These are phyloP conservation scores for Istiophorus platypterus DNA, from an alignment of 2,113 vertebrate genomes.

Conservation along the genomic window DNA sequence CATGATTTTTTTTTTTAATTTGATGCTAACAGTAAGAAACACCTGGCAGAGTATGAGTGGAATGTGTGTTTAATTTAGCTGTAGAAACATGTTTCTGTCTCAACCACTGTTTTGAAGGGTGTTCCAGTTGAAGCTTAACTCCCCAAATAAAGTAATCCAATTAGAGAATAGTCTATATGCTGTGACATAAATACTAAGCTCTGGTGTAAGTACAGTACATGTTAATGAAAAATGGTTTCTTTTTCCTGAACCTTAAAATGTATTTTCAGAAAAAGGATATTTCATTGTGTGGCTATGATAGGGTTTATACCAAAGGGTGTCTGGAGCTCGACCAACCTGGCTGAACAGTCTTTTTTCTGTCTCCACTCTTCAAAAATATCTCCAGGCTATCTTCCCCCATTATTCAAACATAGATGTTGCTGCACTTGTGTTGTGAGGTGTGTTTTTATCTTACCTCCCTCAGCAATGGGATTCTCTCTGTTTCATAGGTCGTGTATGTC, in stretches of 20 bases:
- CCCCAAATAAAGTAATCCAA: not conserved
- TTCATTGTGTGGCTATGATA: conserved; percentile 14
- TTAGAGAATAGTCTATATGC: not conserved
- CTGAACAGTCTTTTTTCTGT: conserved; percentile 42
- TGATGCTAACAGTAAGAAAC: not conserved
- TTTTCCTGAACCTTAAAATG: not conserved
- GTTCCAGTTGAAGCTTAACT: not conserved
- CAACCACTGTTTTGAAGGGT: too few relatives aligned
- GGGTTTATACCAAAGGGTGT: conserved; percentile 33
- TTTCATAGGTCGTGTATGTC: not conserved
- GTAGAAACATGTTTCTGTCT: too few relatives aligned
- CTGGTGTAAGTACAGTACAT: not conserved
- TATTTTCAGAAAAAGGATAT: not conserved
- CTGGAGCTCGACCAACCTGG: conserved; percentile 41
- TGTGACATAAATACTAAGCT: not conserved
- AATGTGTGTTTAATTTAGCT: not conserved
- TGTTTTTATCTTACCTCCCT: conserved; percentile 1
- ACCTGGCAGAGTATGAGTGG: too few relatives aligned
- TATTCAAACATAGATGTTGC: conserved; percentile 57
- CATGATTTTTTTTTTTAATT: not conserved
- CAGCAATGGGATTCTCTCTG: conserved; percentile 9
- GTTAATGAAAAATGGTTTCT: conserved; percentile 2
- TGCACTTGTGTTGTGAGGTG: not conserved
- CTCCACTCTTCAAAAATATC: conserved; percentile 67
- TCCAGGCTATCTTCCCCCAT: conserved; percentile 61